These are phyloP conservation scores for Thereva nobilitata DNA, from an alignment of 2,888 invertebrate species.

Conservation along the genomic window DNA sequence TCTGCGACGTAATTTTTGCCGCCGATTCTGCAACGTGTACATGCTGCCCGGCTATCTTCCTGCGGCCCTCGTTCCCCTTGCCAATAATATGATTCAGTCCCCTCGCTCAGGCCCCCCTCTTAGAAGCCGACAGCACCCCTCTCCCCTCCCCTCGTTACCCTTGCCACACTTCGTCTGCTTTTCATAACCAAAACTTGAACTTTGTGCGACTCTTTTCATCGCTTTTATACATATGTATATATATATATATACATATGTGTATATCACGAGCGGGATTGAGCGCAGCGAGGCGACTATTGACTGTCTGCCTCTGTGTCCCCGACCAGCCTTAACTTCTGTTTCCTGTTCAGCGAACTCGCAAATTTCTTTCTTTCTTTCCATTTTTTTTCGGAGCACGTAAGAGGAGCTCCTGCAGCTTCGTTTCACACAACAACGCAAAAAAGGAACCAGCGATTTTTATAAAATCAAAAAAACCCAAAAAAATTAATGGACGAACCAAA, in stretches of 20 bases:
- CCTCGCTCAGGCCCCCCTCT: no score
- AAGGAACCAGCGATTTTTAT: no score
- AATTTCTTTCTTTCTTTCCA: background rate
- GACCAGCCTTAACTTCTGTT: conserved; percentile 33
- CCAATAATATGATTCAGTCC: no score
- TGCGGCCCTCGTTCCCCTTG: no score
- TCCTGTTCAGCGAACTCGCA: conserved; percentile 32
- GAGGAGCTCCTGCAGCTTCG: background rate
- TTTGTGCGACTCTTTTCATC: conserved; percentile 4
- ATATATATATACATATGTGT: background rate
- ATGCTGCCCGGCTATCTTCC: background rate
- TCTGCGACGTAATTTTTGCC: conserved; percentile 17
- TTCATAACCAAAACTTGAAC: no score
- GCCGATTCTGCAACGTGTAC: background rate
- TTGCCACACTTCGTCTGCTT: no score
- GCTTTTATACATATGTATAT: background rate
- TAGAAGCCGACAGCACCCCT: no score
- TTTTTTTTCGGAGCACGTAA: conserved; percentile 5
- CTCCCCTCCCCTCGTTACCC: no score
- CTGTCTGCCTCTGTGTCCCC: conserved; percentile 23
- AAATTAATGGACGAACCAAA: no score
- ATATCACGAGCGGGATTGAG: background rate
- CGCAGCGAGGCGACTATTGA: conserved; percentile 12
- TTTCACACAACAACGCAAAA: no score
- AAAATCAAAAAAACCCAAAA: no score